These are phyloP conservation scores for Epirrhoe alternata DNA, from an alignment of 2,888 invertebrate genomes.

Conservation along the genomic window DNA sequence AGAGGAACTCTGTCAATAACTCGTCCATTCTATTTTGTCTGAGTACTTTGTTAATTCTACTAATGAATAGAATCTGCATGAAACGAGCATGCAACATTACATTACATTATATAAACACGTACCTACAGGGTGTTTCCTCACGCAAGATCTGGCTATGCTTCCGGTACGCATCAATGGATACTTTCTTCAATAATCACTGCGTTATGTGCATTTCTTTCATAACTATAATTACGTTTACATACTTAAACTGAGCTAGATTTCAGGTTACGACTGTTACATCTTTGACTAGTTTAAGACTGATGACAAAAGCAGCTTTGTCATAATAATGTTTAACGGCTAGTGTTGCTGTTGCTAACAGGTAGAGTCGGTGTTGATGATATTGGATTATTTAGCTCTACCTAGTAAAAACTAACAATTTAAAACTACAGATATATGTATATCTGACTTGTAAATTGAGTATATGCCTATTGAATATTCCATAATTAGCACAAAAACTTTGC, in stretches of 20 bases:
- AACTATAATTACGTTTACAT: slow-evolving; percentile 20
- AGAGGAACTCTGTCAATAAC: too few relatives aligned
- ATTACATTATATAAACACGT: slow-evolving; percentile 42
- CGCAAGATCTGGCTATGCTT: slow-evolving; percentile 35
- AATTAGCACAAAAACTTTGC: too few relatives aligned
- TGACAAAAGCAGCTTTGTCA: neutral
- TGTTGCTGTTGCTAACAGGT: neutral
- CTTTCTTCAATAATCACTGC: slow-evolving; percentile 25
- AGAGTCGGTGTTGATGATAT: neutral
- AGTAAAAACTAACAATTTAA: neutral
- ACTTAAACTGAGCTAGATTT: neutral
- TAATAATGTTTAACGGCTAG: neutral
- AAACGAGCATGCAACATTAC: slow-evolving; percentile 38
- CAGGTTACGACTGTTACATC: neutral
- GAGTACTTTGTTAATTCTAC: neutral
- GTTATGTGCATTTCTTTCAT: slow-evolving; percentile 33
- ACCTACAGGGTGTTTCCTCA: slow-evolving; percentile 38
- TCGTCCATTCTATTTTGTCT: too few relatives aligned
- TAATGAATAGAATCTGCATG: slow-evolving; percentile 11
- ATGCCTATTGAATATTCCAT: too few relatives aligned
- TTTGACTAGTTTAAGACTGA: neutral
- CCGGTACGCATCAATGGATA: slow-evolving; percentile 40
- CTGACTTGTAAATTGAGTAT: neutral
- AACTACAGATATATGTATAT: neutral
- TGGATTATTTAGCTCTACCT: neutral